phyloP scores from a whole-genome alignment of 2,113 vertebrate species.

The Neotragus moschatus region DNA sequence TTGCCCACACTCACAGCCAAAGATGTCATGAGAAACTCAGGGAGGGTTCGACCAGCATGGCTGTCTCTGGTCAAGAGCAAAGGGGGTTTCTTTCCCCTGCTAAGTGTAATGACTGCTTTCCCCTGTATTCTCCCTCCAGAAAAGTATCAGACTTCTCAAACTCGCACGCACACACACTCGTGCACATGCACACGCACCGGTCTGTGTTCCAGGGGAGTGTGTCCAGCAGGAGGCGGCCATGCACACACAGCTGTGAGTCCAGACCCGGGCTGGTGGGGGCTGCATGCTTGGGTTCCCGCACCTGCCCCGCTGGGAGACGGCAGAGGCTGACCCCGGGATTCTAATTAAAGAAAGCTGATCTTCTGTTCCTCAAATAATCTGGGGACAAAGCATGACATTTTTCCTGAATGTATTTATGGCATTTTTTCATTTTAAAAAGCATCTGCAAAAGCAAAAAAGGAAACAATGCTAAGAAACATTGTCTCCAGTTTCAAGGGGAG shows the following conservation, averaged over 20 bases:
- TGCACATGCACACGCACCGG: background rate
- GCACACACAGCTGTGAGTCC: background rate
- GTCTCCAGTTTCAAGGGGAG: background rate
- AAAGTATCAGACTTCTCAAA: background rate
- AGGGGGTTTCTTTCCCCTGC: background rate
- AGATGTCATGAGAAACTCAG: background rate
- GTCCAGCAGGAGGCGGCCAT: accelerated
- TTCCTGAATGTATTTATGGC: background rate
- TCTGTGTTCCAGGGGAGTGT: background rate
- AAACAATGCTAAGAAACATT: background rate
- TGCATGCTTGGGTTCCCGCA: accelerated
- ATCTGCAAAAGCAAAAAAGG: background rate
- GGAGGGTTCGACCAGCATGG: accelerated
- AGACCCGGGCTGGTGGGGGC: background rate
- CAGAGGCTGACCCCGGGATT: background rate
- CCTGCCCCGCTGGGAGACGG: background rate
- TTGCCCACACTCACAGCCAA: background rate
- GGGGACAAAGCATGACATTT: background rate
- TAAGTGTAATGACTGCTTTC: no score
- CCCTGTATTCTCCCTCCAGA: background rate
- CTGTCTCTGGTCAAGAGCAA: no score
- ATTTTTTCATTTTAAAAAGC: background rate
- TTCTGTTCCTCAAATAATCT: background rate
- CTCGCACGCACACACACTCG: accelerated
- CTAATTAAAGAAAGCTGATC: background rate